A percentile compares a stretch with the other conserved stretches of the same genome.
Evolutionary conservation across 2,888 invertebrate genomes (phyloP).

Genomic region (Drosophila greeni): DNA sequence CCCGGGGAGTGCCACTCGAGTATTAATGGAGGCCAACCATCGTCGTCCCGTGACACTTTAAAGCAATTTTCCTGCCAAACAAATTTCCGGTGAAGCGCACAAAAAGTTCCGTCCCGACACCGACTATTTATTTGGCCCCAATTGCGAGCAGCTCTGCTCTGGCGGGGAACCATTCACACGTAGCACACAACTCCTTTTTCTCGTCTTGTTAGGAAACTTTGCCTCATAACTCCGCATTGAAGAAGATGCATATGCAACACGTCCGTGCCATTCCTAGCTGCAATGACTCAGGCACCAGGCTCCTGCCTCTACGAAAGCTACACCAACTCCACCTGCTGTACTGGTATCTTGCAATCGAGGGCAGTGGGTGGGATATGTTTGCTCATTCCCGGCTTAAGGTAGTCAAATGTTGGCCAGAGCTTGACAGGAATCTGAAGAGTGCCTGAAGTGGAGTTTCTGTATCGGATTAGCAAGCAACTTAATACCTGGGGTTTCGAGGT

Average conservation of each 20-base stretch:
- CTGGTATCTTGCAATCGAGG: constrained; percentile 8
- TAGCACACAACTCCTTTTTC: constrained; percentile 38
- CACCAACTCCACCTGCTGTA: background rate
- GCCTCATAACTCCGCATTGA: constrained; percentile 72
- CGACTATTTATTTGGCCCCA: constrained; percentile 68
- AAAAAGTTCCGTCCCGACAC: constrained; percentile 40
- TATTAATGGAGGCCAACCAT: constrained; percentile 39
- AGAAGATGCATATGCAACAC: constrained; percentile 74
- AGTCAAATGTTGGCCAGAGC: constrained; percentile 2
- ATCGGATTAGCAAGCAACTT: background rate
- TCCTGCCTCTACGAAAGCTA: background rate
- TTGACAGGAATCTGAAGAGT: background rate
- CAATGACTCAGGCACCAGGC: constrained; percentile 18
- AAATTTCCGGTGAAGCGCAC: constrained; percentile 51
- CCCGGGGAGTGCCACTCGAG: constrained; percentile 26
- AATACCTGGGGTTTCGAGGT: background rate
- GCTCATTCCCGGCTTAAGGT: constrained; percentile 13
- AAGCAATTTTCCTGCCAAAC: constrained; percentile 47
- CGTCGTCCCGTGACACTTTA: constrained; percentile 38
- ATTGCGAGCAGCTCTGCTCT: constrained; percentile 50
- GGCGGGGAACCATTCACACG: constrained; percentile 41
- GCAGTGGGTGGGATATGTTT: constrained; percentile 9
- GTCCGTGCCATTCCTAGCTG: constrained; percentile 56
- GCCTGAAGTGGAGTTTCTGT: background rate
- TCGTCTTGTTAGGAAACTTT: constrained; percentile 58